phyloP scores from a whole-genome alignment of 2,888 invertebrate genomes.

The Agonopterix subpropinquella region DNA sequence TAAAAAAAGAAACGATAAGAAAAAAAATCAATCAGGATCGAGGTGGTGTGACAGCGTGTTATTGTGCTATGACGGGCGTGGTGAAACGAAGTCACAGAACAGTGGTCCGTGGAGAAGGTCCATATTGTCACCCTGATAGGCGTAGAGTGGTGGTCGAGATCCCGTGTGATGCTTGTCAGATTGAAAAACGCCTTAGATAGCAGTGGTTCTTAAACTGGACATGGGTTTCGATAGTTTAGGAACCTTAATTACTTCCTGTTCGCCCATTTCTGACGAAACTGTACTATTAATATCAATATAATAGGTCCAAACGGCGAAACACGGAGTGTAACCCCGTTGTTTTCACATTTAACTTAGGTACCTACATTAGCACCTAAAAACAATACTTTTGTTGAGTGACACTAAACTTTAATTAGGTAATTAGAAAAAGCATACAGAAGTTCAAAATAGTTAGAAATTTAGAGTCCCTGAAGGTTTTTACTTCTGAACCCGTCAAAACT shows the following conservation, averaged over 20 bases:
- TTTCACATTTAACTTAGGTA: no score
- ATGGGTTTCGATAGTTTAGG: background rate
- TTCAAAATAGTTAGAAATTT: no score
- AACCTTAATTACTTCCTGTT: background rate
- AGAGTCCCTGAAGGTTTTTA: no score
- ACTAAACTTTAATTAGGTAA: no score
- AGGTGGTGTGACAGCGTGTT: constrained; percentile 53
- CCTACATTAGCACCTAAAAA: no score
- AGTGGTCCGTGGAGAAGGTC: constrained; percentile 51
- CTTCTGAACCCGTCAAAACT: no score
- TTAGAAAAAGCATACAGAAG: no score
- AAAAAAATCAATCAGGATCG: constrained; percentile 72
- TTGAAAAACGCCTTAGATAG: constrained; percentile 16
- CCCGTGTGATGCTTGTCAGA: constrained; percentile 23
- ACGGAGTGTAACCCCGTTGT: no score
- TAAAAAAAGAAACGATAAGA: constrained; percentile 36
- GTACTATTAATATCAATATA: no score
- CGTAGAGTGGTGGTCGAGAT: constrained; percentile 35
- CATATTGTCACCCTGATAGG: constrained; percentile 55
- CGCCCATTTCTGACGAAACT: no score
- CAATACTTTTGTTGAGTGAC: no score
- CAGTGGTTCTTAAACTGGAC: constrained; percentile 38
- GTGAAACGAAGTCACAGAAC: constrained; percentile 54
- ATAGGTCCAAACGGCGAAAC: no score
- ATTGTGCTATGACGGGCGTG: constrained; percentile 63